Percentiles rank a stretch among this genome's conserved stretches.
Evolutionary conservation across 2,888 invertebrate species (phyloP).

Genomic region (Drosophila quasianomalipes): DNA sequence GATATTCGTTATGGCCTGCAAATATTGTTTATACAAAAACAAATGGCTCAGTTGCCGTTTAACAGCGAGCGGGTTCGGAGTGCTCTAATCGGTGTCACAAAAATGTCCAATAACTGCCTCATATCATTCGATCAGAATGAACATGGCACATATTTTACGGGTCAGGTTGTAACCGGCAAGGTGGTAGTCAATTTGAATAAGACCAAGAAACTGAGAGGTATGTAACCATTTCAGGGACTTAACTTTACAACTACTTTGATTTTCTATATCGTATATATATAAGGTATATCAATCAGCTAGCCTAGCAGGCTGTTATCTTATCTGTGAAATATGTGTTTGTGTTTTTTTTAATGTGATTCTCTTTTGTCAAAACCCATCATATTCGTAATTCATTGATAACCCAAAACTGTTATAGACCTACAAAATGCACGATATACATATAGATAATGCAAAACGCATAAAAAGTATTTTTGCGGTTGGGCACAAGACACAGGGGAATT

Average conservation of each 20-base stretch:
- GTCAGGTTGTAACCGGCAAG: slow-evolving; percentile 82
- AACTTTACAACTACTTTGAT: background rate
- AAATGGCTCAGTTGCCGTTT: slow-evolving; percentile 51
- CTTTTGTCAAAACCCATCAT: slow-evolving; percentile 36
- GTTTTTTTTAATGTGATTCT: slow-evolving; percentile 32
- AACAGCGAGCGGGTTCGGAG: slow-evolving; percentile 52
- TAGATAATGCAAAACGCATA: slow-evolving; percentile 47
- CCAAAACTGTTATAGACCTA: slow-evolving; percentile 32
- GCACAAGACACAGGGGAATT: slow-evolving; percentile 34
- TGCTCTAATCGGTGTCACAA: slow-evolving; percentile 2
- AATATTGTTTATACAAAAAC: slow-evolving; percentile 25
- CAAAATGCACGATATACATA: slow-evolving; percentile 43
- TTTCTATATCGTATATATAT: background rate
- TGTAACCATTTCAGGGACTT: slow-evolving; percentile 19
- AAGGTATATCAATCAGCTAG: background rate
- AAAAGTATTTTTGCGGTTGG: background rate
- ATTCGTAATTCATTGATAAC: slow-evolving; percentile 59
- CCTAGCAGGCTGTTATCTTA: slow-evolving; percentile 53
- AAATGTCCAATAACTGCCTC: slow-evolving; percentile 80
- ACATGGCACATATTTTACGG: slow-evolving; percentile 87
- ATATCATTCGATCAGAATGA: slow-evolving; percentile 87
- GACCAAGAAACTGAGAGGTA: slow-evolving; percentile 83
- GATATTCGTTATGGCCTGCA: slow-evolving; percentile 12
- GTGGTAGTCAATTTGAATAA: slow-evolving; percentile 82
- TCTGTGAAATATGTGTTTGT: slow-evolving; percentile 36